These are phyloP conservation scores for Cacoxenus indagator DNA, from an alignment of 2,888 invertebrate genomes.

Conservation along the genomic window DNA sequence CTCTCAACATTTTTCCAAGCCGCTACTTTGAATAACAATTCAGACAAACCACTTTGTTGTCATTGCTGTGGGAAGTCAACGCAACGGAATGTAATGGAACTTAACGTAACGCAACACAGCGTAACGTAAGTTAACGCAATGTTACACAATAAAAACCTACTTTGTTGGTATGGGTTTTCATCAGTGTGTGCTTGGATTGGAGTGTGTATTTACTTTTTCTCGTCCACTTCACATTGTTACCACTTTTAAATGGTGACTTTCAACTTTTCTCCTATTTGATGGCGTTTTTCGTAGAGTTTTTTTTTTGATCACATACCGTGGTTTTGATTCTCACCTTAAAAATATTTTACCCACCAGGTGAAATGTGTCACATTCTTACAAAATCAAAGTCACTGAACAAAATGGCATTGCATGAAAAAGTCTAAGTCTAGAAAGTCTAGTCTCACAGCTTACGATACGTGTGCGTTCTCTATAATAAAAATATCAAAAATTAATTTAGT, in stretches of 20 bases:
- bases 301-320: not conserved
- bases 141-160: conserved; percentile 8
- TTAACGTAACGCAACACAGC: not conserved
- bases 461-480: too few relatives aligned
- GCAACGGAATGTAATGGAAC: not conserved
- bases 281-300: not conserved
- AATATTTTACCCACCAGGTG: too few relatives aligned
- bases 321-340: not conserved
- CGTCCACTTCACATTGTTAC: not conserved
- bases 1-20: conserved; percentile 27
- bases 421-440: too few relatives aligned
- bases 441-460: too few relatives aligned
- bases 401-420: too few relatives aligned
- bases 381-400: too few relatives aligned
- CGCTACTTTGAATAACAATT: conserved; percentile 61
- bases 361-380: too few relatives aligned
- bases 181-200: not conserved
- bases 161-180: not conserved
- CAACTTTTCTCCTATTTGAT: not conserved
- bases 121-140: not conserved
- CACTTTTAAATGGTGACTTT: not conserved
- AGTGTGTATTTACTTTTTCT: not conserved
- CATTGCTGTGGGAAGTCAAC: not conserved
- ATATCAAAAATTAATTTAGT: too few relatives aligned
- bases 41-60: conserved; percentile 6